Evolutionary conservation across 2,888 invertebrate species (phyloP), one percentile per base, ranked within the genome.

Genomic region (Synanthedon andrenaeformis): DNA sequence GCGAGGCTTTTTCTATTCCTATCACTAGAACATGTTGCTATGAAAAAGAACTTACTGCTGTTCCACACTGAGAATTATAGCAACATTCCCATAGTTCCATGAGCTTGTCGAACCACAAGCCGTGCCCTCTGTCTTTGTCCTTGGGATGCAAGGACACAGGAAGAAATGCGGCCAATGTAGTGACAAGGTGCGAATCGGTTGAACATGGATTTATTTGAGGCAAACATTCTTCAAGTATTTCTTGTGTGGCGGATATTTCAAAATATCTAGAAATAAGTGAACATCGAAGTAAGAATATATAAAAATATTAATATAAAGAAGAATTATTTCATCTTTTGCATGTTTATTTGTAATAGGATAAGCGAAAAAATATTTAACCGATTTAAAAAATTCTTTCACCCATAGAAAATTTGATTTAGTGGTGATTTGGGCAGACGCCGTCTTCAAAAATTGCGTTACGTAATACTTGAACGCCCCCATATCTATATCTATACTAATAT

Each of bases 211-310:
- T 94, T 53, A 97, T 79, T 62, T 89, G 89, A 0, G 97, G 97
- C 53, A 93, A 89, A 71, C 94, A 90, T 76, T 95, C 93, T 54
- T 93, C 94, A 53, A 98, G 79, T 67, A 98, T 95, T 80, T 97
- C 97, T 76, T 91, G 90, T 0, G 96, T 96, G 0, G 96, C 92
- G 42, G 87, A 88, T 49, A 91, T 78, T 54, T 92, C 89, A 71
- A 94, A 94, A 74, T 93, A 95, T 53, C 92, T 92, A 49, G 69
- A 50, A 76, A 35, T 8, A 35, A 35, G 8, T 35, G 8, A 35
- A 35, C 35, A 10, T 35, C 8, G n/a, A 45, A 45, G 3, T 45
- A 41, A 10, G 35, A 35, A 10, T 35, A 35, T 54, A n/a, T n/a
- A n/a, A 56, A 53, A 12, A 23, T 11, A 42, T n/a, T n/a, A n/a